These are phyloP conservation scores for Ochropacha duplaris DNA, from an alignment of 2,888 invertebrate genomes.

Conservation along the genomic window DNA sequence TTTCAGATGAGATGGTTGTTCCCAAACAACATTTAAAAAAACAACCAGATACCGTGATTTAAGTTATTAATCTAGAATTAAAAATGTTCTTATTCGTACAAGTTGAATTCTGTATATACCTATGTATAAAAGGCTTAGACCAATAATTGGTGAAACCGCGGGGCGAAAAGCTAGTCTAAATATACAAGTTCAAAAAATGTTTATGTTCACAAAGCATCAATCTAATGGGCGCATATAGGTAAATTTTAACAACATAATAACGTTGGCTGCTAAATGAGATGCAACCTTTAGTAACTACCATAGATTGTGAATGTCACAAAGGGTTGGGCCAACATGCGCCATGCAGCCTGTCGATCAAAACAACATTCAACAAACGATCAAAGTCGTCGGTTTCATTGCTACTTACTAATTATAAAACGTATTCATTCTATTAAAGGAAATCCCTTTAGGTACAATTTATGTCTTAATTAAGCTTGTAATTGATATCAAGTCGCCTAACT, in stretches of 20 bases:
- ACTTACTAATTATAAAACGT: background rate
- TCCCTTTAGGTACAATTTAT: background rate
- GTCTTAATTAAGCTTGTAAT: background rate
- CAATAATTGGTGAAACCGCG: no score
- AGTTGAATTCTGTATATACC: no score
- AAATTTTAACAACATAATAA: background rate
- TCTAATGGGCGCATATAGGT: background rate
- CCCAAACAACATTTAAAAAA: no score
- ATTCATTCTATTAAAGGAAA: background rate
- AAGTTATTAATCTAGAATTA: no score
- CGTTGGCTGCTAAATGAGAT: background rate
- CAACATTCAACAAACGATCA: background rate
- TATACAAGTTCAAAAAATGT: no score
- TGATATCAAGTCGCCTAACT: background rate
- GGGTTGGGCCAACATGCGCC: background rate
- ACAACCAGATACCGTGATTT: no score
- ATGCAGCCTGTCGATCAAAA: background rate
- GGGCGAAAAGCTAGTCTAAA: no score
- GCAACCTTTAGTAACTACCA: no score
- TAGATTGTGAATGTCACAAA: background rate
- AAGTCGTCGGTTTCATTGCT: background rate
- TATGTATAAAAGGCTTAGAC: no score
- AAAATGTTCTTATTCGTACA: no score
- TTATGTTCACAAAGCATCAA: no score
- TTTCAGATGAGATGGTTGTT: no score